Evolutionary conservation across 2,113 vertebrate species (phyloP).

Genomic region (Bubo scandiacus): DNA sequence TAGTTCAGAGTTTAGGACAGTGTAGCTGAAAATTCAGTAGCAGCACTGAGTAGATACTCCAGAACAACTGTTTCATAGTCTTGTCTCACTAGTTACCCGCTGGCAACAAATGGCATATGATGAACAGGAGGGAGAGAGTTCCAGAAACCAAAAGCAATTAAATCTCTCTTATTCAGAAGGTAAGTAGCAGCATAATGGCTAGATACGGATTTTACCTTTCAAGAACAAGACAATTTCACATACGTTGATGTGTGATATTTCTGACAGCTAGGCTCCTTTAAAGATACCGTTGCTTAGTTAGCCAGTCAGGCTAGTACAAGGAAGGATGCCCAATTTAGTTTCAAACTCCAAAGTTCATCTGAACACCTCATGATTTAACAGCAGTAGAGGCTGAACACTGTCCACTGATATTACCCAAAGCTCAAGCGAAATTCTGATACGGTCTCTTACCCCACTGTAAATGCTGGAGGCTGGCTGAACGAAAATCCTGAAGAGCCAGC

Average conservation of each 20-base stretch:
- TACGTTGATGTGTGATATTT: neutral
- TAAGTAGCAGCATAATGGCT: neutral
- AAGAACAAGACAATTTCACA: neutral
- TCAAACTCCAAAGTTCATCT: neutral
- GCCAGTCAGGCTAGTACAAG: neutral
- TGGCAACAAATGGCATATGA: constrained; percentile 2
- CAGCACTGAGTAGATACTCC: constrained; percentile 21
- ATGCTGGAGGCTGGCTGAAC: constrained; percentile 77
- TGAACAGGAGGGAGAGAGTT: constrained; percentile 1
- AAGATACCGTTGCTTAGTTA: neutral
- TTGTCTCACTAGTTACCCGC: constrained; percentile 8
- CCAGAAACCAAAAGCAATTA: constrained; percentile 13
- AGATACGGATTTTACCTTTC: neutral
- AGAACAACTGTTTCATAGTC: constrained; percentile 18
- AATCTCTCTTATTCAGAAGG: neutral
- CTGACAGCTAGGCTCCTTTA: neutral
- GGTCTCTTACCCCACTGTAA: constrained; percentile 85
- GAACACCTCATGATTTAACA: neutral
- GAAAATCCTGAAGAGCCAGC: constrained; percentile 78
- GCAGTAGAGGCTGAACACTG: neutral
- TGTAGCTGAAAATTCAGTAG: neutral
- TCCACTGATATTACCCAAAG: neutral
- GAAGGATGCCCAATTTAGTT: neutral
- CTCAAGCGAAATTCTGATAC: neutral
- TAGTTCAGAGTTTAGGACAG: constrained; percentile 45